These are phyloP conservation scores for Graptemys geographica DNA, from an alignment of 2,797 vertebrate genomes.

Conservation along the genomic window DNA sequence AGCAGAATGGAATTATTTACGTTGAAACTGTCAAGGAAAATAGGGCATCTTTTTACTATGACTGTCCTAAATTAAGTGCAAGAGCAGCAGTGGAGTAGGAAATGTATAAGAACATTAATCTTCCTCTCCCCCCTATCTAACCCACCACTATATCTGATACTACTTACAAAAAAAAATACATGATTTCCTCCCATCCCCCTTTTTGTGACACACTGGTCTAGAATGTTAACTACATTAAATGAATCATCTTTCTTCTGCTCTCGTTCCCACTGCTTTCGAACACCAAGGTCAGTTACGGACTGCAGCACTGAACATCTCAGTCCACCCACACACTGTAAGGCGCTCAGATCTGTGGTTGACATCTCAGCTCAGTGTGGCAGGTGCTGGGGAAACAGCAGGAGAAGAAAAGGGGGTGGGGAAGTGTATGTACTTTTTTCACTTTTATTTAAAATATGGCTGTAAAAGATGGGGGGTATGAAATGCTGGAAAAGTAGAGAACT, in stretches of 20 bases:
- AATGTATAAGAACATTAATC: not conserved
- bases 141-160: conserved; percentile 43
- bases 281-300: accelerated
- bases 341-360: not conserved
- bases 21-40: not conserved
- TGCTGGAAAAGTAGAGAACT: not conserved
- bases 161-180: conserved; percentile 22
- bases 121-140: conserved; percentile 2
- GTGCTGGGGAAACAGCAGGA: not conserved
- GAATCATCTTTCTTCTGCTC: not conserved
- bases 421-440: accelerated
- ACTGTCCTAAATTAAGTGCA: accelerated
- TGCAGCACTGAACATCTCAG: not conserved
- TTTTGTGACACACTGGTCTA: not conserved
- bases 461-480: too few species aligned
- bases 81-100: not conserved
- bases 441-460: not conserved
- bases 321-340: conserved; percentile 4
- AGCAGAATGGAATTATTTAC: not conserved
- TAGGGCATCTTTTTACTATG: accelerated
- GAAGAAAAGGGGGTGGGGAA: accelerated
- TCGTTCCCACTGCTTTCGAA: not conserved
- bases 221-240: not conserved
- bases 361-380: not conserved
- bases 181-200: not conserved